Evolutionary conservation across 2,113 vertebrate species (phyloP).

Genomic region (Apeltes quadracus): DNA sequence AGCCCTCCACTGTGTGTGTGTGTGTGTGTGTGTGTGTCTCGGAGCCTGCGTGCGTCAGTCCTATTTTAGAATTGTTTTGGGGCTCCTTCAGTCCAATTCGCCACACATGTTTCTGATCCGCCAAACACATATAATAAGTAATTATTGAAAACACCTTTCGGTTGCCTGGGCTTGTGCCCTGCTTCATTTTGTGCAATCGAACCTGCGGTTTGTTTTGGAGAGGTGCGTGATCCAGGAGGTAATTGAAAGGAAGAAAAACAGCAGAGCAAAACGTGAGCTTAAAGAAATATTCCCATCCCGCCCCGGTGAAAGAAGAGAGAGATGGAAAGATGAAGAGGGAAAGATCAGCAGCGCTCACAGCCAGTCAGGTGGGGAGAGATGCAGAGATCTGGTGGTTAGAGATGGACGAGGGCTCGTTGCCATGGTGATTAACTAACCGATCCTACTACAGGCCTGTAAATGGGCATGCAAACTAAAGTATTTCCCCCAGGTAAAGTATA

Average conservation of each 20-base stretch:
- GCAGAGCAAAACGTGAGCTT: slow-evolving; percentile 51
- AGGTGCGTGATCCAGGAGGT: slow-evolving; percentile 61
- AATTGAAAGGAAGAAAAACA: slow-evolving; percentile 70
- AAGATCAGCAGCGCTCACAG: slow-evolving; percentile 44
- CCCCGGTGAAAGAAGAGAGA: slow-evolving; percentile 33
- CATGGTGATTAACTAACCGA: slow-evolving; percentile 15
- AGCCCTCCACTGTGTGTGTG: slow-evolving; percentile 47
- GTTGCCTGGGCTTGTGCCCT: slow-evolving; percentile 66
- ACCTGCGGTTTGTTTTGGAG: slow-evolving; percentile 59
- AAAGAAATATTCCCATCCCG: slow-evolving; percentile 57
- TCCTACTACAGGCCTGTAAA: not conserved
- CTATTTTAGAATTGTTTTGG: slow-evolving; percentile 80
- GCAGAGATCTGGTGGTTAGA: slow-evolving; percentile 47
- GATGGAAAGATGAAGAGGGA: slow-evolving; percentile 35
- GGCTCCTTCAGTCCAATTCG: slow-evolving; percentile 71
- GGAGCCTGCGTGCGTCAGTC: slow-evolving; percentile 74
- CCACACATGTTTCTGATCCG: slow-evolving; percentile 77
- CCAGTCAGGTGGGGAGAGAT: slow-evolving; percentile 49
- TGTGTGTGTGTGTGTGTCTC: slow-evolving; percentile 51
- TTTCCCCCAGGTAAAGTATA: not conserved
- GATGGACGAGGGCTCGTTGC: slow-evolving; percentile 25
- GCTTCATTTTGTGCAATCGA: slow-evolving; percentile 74
- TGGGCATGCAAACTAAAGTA: slow-evolving; percentile 2
- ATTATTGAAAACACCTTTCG: slow-evolving; percentile 83
- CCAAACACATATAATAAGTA: slow-evolving; percentile 77